Evolutionary conservation across 2,888 invertebrate species (phyloP).

Genomic region (Furcula furcula): DNA sequence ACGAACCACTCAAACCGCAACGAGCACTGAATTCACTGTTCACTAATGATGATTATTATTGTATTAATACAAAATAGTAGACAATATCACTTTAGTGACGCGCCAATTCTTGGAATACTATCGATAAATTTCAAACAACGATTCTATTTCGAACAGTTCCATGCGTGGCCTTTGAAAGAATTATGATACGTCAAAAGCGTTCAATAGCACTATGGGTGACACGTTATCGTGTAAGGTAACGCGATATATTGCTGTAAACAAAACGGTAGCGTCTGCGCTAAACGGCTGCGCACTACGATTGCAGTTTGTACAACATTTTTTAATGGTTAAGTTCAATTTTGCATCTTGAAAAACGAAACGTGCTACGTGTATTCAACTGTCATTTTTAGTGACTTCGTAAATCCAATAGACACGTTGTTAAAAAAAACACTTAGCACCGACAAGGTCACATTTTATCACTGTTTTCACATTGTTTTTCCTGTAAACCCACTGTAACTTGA

Average conservation of each 20-base stretch:
- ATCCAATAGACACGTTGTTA: too few species aligned
- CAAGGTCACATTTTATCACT: conserved; percentile 18
- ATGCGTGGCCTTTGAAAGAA: conserved; percentile 8
- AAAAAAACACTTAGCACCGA: conserved; percentile 16
- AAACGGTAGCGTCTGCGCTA: conserved; percentile 41
- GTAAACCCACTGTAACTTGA: conserved; percentile 8
- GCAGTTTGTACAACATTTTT: conserved; percentile 1
- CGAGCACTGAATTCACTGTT: too few species aligned
- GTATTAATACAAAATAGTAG: too few species aligned
- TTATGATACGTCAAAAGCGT: conserved; percentile 16
- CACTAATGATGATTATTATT: too few species aligned
- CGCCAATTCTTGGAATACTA: not conserved
- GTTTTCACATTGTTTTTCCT: conserved; percentile 19
- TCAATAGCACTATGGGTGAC: conserved; percentile 33
- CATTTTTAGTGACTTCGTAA: too few species aligned
- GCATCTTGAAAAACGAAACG: conserved; percentile 1
- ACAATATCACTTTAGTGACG: conserved; percentile 11
- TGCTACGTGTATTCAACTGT: too few species aligned
- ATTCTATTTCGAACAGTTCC: not conserved
- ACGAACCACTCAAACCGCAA: not conserved
- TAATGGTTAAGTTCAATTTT: conserved; percentile 14
- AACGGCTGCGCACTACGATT: conserved; percentile 38
- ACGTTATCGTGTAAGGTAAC: conserved; percentile 53
- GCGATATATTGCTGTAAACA: conserved; percentile 50
- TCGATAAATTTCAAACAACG: too few species aligned